These are phyloP conservation scores for Rhynchonycteris naso DNA, from an alignment of 2,797 vertebrate species.

Conservation along the genomic window DNA sequence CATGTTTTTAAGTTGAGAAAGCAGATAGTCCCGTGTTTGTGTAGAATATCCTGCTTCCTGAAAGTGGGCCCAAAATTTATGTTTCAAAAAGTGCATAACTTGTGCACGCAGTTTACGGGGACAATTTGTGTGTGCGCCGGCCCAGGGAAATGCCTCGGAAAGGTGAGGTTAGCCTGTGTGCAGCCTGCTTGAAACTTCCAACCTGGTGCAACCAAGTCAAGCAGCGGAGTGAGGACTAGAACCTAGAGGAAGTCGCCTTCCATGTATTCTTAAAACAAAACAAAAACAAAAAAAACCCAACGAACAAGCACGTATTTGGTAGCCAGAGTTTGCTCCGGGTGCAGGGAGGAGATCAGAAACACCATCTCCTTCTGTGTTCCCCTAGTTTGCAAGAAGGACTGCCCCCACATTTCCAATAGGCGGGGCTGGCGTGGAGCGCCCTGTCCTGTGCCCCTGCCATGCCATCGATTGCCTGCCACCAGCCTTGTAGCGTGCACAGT, in stretches of 20 bases:
- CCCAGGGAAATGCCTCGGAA: rapidly evolving
- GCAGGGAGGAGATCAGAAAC: not conserved
- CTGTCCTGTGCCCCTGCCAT: conserved; percentile 73
- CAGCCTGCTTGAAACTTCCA: not conserved
- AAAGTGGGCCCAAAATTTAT: not conserved
- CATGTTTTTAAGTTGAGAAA: not conserved
- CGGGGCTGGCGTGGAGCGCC: conserved; percentile 44
- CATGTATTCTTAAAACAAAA: not conserved
- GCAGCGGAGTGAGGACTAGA: not conserved
- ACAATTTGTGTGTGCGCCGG: not conserved
- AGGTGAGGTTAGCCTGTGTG: not conserved
- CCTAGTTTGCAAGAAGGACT: not conserved
- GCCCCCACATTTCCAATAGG: conserved; percentile 56
- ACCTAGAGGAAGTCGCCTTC: not conserved
- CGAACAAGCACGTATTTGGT: not conserved
- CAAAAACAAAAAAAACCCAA: too few relatives aligned
- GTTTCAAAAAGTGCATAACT: not conserved
- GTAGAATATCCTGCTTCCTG: not conserved
- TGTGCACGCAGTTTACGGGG: not conserved
- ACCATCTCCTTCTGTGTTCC: not conserved
- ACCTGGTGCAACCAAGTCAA: not conserved
- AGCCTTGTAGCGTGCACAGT: conserved; percentile 84
- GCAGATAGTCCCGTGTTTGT: not conserved
- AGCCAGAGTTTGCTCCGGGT: not conserved
- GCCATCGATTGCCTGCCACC: conserved; percentile 86